A percentile compares a stretch with the other conserved stretches of the same genome.
phyloP scores from a whole-genome alignment of 1,140 invertebrate species.

The Neuroterus valhalla region DNA sequence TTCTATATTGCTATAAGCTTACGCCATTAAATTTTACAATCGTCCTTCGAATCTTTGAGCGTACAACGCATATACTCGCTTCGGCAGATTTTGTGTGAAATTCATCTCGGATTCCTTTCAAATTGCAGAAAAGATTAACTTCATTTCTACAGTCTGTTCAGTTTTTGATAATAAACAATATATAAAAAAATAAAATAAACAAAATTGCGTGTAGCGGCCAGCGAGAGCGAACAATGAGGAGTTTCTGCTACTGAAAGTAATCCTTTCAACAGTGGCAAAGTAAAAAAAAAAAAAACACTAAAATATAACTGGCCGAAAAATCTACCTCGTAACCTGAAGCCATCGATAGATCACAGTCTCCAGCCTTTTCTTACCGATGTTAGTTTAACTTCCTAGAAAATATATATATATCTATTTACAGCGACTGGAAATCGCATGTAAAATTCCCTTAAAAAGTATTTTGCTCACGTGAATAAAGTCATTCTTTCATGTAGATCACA shows the following conservation, averaged over 20 bases:
- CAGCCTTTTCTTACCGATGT: constrained; percentile 14
- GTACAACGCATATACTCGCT: constrained; percentile 10
- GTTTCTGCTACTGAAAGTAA: not conserved
- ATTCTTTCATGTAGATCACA: constrained; percentile 1
- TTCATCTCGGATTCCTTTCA: not conserved
- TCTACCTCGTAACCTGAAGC: not conserved
- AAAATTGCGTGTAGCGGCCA: constrained; percentile 20
- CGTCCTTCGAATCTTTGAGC: not conserved
- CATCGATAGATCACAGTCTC: constrained; percentile 25
- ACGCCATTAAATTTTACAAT: constrained; percentile 6
- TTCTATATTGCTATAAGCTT: not conserved
- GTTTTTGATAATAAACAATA: constrained; percentile 17
- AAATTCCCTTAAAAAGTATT: too few relatives aligned
- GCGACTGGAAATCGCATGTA: too few relatives aligned
- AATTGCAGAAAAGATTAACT: not conserved
- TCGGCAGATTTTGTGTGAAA: not conserved
- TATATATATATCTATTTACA: too few relatives aligned
- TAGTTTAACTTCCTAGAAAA: not conserved
- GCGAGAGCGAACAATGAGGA: constrained; percentile 2
- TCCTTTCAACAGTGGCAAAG: constrained; percentile 10
- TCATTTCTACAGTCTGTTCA: constrained; percentile 1
- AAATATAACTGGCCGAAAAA: not conserved
- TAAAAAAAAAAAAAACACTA: not conserved
- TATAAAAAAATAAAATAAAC: constrained; percentile 30
- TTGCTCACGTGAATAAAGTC: not conserved